Evolutionary conservation across 2,797 vertebrate genomes (phyloP).

Genomic region (Selene dorsalis): DNA sequence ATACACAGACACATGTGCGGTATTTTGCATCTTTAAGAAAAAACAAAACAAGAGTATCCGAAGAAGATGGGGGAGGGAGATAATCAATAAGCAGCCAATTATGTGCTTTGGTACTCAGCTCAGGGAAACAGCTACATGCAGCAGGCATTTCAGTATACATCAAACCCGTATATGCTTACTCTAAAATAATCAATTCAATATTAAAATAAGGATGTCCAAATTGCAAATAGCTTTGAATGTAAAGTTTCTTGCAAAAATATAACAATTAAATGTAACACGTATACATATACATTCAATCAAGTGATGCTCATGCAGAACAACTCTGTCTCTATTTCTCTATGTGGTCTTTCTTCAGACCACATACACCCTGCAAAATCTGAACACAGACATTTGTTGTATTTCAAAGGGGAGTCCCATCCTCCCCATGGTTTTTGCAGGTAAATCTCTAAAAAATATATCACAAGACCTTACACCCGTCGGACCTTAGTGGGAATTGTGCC

Average conservation of each 20-base stretch:
- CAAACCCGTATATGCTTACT: constrained; percentile 4
- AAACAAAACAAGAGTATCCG: constrained; percentile 27
- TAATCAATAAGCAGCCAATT: constrained; percentile 62
- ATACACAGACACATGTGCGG: constrained; percentile 13
- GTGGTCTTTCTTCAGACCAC: too few relatives aligned
- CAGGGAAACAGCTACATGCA: constrained; percentile 9
- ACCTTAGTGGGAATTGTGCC: constrained; percentile 7
- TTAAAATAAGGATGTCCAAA: not conserved
- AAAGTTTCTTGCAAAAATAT: not conserved
- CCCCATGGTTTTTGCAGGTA: not conserved
- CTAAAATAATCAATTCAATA: not conserved
- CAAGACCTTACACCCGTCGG: not conserved
- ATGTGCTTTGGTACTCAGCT: constrained; percentile 44
- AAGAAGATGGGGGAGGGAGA: constrained; percentile 44
- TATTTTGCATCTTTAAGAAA: constrained; percentile 32
- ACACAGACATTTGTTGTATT: too few relatives aligned
- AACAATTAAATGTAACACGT: too few relatives aligned
- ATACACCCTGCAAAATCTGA: too few relatives aligned
- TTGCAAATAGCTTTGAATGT: not conserved
- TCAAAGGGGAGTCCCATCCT: not conserved
- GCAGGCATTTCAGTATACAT: constrained; percentile 8
- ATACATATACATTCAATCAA: not conserved
- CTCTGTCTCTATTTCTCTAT: not conserved
- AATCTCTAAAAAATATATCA: not conserved
- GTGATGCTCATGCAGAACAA: not conserved